Conservation (phyloP, 2,888 invertebrate genomes). For the Lottia gigantea region DNA sequence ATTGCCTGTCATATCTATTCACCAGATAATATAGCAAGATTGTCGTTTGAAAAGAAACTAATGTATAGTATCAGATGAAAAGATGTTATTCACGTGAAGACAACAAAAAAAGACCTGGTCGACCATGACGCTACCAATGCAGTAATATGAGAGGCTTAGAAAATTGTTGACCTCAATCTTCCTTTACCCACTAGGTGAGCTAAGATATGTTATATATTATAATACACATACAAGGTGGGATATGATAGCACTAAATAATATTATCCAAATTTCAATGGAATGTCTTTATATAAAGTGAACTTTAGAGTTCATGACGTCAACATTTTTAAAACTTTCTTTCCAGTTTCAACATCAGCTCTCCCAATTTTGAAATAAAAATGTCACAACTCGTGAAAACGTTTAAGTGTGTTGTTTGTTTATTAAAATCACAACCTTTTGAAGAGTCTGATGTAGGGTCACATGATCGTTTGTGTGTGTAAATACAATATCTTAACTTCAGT, state of each 20-base stretch:
- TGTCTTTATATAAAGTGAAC: slow-evolving; percentile 2
- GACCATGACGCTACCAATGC: not conserved
- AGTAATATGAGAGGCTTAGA: slow-evolving; percentile 5
- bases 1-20: slow-evolving; percentile 5
- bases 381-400: not conserved
- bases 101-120: not conserved
- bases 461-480: not conserved
- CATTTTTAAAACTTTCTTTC: not conserved
- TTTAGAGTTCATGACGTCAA: not conserved
- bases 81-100: not conserved
- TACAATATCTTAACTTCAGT: not conserved
- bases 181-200: slow-evolving; percentile 3
- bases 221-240: not conserved
- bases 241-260: slow-evolving; percentile 3
- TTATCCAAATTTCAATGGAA: slow-evolving; percentile 9
- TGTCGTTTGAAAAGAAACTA: slow-evolving; percentile 5
- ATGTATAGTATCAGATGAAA: slow-evolving; percentile 10
- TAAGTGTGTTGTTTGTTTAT: not conserved
- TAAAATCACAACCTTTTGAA: slow-evolving; percentile 11
- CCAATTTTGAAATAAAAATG: not conserved
- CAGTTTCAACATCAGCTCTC: not conserved
- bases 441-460: slow-evolving; percentile 3
- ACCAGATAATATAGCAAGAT: not conserved
- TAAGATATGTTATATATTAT: not conserved
- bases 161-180: slow-evolving; percentile 10